phyloP scores from a whole-genome alignment of 2,888 invertebrate species.

The Ectemnius continuus region DNA sequence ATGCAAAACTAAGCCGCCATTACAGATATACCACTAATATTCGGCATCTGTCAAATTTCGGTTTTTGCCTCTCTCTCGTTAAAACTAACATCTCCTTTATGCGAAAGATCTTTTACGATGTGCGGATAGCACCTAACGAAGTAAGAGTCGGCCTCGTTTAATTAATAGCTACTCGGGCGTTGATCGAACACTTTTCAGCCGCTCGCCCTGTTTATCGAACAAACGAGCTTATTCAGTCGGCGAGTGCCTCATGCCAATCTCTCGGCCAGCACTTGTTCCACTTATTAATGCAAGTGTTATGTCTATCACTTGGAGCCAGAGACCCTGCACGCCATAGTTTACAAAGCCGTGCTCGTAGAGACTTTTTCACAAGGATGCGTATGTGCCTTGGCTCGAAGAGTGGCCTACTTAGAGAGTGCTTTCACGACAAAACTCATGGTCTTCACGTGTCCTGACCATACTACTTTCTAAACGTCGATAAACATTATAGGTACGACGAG shows the following conservation, averaged over 20 bases:
- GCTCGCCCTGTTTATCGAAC: constrained; percentile 58
- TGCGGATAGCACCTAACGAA: constrained; percentile 57
- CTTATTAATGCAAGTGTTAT: constrained; percentile 56
- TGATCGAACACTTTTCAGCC: constrained; percentile 60
- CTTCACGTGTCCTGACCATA: no score
- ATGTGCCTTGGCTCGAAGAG: no score
- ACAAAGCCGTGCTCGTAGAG: no score
- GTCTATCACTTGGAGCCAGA: constrained; percentile 40
- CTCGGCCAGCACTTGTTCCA: constrained; percentile 27
- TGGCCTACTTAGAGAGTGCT: no score
- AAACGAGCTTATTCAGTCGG: constrained; percentile 62
- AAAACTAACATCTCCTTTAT: constrained; percentile 15
- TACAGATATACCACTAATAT: no score
- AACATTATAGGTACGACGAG: no score
- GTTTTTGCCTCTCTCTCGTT: no score
- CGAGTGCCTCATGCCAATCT: constrained; percentile 38
- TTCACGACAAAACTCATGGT: no score
- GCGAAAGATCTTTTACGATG: constrained; percentile 51
- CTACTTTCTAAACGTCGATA: no score
- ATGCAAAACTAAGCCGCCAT: no score
- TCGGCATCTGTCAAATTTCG: no score
- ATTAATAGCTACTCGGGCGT: constrained; percentile 56
- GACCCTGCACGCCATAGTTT: constrained; percentile 12
- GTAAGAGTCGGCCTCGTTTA: constrained; percentile 56
- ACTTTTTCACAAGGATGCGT: no score